Evolutionary conservation across 2,113 vertebrate species (phyloP).

Genomic region (Indri indri): DNA sequence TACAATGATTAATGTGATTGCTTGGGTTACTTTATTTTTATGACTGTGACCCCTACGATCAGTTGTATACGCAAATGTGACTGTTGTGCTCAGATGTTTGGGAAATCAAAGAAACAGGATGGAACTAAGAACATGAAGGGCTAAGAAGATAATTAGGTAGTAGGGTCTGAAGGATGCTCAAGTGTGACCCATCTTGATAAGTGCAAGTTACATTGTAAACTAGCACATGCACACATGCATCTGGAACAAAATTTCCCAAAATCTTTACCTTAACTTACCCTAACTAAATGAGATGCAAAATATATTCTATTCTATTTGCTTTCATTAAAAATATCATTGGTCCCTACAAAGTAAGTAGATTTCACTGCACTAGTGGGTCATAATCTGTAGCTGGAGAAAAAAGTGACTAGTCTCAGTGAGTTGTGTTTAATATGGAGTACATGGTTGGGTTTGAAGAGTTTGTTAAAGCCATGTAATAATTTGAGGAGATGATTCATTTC

Average conservation of each 20-base stretch:
- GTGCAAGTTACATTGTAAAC: neutral
- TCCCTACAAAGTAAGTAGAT: neutral
- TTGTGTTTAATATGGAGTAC: neutral
- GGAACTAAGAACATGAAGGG: neutral
- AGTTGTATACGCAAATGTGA: neutral
- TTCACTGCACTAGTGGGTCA: neutral
- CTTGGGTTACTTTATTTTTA: neutral
- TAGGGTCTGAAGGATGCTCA: neutral
- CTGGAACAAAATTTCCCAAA: neutral
- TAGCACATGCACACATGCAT: neutral
- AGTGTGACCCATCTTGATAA: neutral
- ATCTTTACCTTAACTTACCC: neutral
- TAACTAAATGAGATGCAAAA: neutral
- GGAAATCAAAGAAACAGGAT: neutral
- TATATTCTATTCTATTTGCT: neutral
- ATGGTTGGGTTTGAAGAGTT: neutral
- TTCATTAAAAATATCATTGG: neutral
- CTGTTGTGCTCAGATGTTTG: neutral
- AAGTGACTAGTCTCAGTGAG: neutral
- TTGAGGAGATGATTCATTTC: neutral
- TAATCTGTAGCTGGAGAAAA: neutral
- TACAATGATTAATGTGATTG: conserved; percentile 10
- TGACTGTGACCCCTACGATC: neutral
- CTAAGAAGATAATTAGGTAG: neutral
- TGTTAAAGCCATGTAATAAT: neutral